phyloP scores from a whole-genome alignment of 2,113 vertebrate genomes.

The Callopanchax toddi region DNA sequence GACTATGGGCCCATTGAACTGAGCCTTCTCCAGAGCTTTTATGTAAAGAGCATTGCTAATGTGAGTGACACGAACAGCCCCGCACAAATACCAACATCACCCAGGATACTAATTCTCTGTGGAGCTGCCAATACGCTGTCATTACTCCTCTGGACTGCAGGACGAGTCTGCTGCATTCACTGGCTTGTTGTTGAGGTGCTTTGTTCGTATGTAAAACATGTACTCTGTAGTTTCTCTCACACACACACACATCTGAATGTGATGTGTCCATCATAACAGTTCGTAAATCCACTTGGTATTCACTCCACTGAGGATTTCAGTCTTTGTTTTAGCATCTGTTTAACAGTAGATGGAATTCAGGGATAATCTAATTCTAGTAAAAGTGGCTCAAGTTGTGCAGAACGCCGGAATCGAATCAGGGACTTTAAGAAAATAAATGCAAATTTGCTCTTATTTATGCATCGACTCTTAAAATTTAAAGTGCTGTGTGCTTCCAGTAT shows the following conservation, averaged over 20 bases:
- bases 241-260: constrained; percentile 35
- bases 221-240: constrained; percentile 27
- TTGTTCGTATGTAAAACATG: constrained; percentile 62
- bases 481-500: constrained; percentile 1
- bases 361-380: constrained; percentile 63
- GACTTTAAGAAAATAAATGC: constrained; percentile 26
- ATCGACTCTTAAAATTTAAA: constrained; percentile 22
- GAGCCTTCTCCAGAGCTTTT: constrained; percentile 55
- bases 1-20: constrained; percentile 63
- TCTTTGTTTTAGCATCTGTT: constrained; percentile 73
- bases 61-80: constrained; percentile 53
- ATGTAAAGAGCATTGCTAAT: constrained; percentile 70
- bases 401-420: constrained; percentile 39
- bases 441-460: constrained; percentile 24
- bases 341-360: constrained; percentile 62
- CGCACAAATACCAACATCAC: constrained; percentile 58
- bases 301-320: constrained; percentile 52
- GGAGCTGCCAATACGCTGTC: constrained; percentile 54
- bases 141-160: constrained; percentile 38
- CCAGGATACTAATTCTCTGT: constrained; percentile 63
- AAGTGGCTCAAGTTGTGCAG: constrained; percentile 54
- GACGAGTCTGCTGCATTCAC: constrained; percentile 38
- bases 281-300: constrained; percentile 60
- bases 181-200: constrained; percentile 45
- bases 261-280: constrained; percentile 54